Conservation (phyloP, 2,888 invertebrate species). For the Andrena fulva region DNA sequence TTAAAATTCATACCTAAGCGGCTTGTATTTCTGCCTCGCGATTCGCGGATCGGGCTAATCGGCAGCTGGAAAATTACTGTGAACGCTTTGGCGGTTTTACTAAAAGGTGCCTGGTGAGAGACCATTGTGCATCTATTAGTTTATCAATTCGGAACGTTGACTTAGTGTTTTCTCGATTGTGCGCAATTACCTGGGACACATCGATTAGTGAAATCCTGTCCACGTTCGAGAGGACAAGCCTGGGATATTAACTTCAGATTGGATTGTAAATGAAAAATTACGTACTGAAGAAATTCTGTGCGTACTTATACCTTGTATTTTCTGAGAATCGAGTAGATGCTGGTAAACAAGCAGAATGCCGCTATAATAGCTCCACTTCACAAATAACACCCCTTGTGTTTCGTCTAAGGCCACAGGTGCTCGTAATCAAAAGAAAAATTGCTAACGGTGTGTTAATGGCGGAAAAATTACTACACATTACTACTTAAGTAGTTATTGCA, state of each 20-base stretch:
- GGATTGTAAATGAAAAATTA: conserved; percentile 1
- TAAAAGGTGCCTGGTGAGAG: too few relatives aligned
- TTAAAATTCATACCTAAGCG: too few relatives aligned
- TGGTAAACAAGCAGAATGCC: not conserved
- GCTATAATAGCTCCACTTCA: not conserved
- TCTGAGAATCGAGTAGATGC: not conserved
- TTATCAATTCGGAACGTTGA: too few relatives aligned
- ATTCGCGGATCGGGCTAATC: too few relatives aligned
- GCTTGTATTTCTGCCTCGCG: too few relatives aligned
- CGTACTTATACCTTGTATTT: not conserved
- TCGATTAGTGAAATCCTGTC: not conserved
- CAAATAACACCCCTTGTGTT: not conserved
- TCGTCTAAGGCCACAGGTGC: not conserved
- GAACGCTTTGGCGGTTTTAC: too few relatives aligned
- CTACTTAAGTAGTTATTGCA: not conserved
- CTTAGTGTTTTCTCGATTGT: not conserved
- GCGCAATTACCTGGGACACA: not conserved
- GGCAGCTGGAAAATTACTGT: too few relatives aligned
- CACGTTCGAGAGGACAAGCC: not conserved
- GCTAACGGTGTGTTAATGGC: not conserved
- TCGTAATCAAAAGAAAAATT: not conserved
- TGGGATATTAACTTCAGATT: conserved; percentile 13
- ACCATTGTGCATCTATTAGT: too few relatives aligned
- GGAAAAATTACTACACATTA: not conserved
- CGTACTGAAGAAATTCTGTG: not conserved